Evolutionary conservation across 2,113 vertebrate species (phyloP), one percentile per base, ranked within the genome.

Genomic region (Mola mola): DNA sequence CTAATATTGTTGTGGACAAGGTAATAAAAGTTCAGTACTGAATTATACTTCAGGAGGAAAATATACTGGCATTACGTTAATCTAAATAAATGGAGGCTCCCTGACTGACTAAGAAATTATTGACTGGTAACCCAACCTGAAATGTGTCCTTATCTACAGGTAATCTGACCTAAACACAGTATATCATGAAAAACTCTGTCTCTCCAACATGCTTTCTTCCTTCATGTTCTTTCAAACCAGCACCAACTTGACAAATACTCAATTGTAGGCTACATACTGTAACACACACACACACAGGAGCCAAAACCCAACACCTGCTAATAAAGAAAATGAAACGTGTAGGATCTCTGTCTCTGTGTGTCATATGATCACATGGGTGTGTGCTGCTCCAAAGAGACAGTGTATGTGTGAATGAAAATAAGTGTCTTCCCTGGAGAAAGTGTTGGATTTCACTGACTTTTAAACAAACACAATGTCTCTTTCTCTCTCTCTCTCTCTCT

Each of bases 281-380:
- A 22, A 53, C 49, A 76, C 29, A 12, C 40, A 70, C 40, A 41
- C 10, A 29, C 34, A 58, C 8, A 29, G 22, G 21, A 25, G 5
- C 62, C 43, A 65, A 49, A 72, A 72, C 36, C 22, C 38, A 59
- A 51, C 8, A 61, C 44, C 59, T 63, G 6, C 4, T 7, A 8
- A 20, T 7, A 19, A 37, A 46, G 42, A 63, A 21, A 40, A 37
- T 59, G 61, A 74, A 78, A 49, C 26, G 48, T 46, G 50, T 47
- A 66, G 34, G 44, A 58, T 25, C 20, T 25, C 43, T 65, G 51
- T 81, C 37, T 80, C 69, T 38, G 57, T 9, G 51, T 62, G 86
- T 75, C 73, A 90, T 79, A 58, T 8, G 84, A 88, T 88, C 81
- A 65, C 71, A 77, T 84, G 88, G 88, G 88, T 86, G 86, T 88